Conservation (phyloP, 1,140 invertebrate species). For the Zaprionus capensis region DNA sequence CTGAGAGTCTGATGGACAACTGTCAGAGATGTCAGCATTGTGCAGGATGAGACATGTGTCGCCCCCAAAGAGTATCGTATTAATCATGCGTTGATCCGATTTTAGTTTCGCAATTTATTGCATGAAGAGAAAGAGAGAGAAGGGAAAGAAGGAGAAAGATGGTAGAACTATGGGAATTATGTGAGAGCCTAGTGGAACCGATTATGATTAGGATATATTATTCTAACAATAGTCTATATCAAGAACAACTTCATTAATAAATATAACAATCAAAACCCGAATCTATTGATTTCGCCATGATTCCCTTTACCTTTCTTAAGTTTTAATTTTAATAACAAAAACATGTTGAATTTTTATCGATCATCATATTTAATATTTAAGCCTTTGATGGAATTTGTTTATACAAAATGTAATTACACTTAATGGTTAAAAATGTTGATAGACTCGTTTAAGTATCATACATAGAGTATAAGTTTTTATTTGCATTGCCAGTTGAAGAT, state of each 20-base stretch:
- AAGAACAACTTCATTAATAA: too few relatives aligned
- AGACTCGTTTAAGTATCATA: conserved; percentile 40
- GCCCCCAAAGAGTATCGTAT: conserved; percentile 7
- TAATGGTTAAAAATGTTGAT: conserved; percentile 55
- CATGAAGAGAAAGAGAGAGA: not conserved
- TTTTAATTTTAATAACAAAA: too few relatives aligned
- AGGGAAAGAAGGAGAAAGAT: too few relatives aligned
- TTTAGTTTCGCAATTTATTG: conserved; percentile 84
- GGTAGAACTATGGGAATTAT: too few relatives aligned
- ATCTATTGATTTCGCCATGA: too few relatives aligned
- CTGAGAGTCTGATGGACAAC: conserved; percentile 2
- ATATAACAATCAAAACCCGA: too few relatives aligned
- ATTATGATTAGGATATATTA: too few relatives aligned
- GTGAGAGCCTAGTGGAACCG: too few relatives aligned
- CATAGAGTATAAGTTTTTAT: conserved; percentile 39
- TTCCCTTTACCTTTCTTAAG: too few relatives aligned
- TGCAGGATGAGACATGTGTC: conserved; percentile 28
- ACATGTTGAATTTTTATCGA: not conserved
- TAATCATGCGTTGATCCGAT: conserved; percentile 84
- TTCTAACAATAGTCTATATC: too few relatives aligned
- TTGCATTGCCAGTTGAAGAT: not conserved
- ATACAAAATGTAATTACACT: conserved; percentile 73
- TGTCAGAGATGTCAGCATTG: conserved; percentile 15
- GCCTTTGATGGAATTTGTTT: conserved; percentile 72
- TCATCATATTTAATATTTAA: conserved; percentile 68